Evolutionary conservation across 2,888 invertebrate genomes (phyloP).

Genomic region (Exocentrus adspersus): DNA sequence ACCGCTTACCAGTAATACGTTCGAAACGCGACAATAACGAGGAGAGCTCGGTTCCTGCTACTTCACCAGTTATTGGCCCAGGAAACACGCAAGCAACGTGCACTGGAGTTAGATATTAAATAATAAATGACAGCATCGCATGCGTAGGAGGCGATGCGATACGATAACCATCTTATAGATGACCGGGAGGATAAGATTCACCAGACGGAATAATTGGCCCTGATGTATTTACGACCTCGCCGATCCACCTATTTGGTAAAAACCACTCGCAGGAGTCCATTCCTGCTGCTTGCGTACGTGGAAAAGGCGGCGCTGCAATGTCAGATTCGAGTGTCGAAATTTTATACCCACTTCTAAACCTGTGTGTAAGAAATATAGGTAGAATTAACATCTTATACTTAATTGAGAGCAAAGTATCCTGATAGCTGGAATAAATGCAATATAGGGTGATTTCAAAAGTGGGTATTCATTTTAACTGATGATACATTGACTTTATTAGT

Average conservation of each 20-base stretch:
- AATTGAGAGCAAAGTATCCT: too few species aligned
- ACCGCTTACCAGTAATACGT: neutral
- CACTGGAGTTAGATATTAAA: constrained; percentile 18
- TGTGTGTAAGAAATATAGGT: too few species aligned
- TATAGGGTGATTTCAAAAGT: too few species aligned
- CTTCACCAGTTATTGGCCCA: neutral
- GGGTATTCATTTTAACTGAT: too few species aligned
- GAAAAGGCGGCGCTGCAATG: too few species aligned
- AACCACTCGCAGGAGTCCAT: constrained; percentile 11
- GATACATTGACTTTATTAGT: too few species aligned
- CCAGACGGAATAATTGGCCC: constrained; percentile 30
- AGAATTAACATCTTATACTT: too few species aligned
- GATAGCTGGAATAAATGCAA: too few species aligned
- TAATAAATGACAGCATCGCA: constrained; percentile 31
- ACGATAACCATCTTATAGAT: constrained; percentile 30
- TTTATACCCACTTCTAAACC: too few species aligned
- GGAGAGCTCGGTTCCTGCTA: neutral
- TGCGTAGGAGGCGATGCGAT: neutral
- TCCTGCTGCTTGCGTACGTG: neutral
- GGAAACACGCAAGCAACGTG: constrained; percentile 14
- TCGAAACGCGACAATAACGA: neutral
- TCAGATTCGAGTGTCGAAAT: too few species aligned
- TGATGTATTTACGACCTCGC: constrained; percentile 28
- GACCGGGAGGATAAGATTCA: constrained; percentile 22
- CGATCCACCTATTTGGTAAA: constrained; percentile 29